These are phyloP conservation scores for Nyctibius bracteatus DNA, from an alignment of 2,113 vertebrate genomes.

Conservation along the genomic window DNA sequence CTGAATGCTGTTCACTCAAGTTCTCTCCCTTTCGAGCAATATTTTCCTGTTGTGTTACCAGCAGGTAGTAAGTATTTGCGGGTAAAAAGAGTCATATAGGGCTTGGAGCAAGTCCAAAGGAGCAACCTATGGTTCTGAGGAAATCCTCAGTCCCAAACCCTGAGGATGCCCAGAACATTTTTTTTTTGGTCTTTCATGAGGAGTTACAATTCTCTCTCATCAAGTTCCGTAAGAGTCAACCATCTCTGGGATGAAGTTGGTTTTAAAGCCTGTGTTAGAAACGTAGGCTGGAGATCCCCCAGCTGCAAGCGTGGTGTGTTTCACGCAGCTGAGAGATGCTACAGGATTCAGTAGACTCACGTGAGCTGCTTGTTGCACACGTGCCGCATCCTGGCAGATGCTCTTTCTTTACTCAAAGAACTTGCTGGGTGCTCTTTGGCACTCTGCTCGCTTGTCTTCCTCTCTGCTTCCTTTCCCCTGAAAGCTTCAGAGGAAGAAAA, in stretches of 20 bases:
- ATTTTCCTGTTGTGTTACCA: not conserved
- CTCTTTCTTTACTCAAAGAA: not conserved
- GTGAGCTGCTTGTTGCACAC: accelerated
- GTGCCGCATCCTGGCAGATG: not conserved
- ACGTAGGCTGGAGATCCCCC: too few species aligned
- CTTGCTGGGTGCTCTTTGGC: not conserved
- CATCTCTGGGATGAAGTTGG: not conserved
- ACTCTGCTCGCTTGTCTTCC: not conserved
- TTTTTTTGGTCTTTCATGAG: not conserved
- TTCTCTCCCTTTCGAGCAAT: not conserved
- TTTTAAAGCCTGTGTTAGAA: not conserved
- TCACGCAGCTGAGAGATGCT: not conserved
- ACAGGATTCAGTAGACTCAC: not conserved
- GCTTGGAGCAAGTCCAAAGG: not conserved
- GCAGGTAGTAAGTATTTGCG: not conserved
- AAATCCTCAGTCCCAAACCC: not conserved
- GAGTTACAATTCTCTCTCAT: not conserved
- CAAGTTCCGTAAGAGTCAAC: not conserved
- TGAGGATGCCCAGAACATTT: not conserved
- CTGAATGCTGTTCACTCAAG: not conserved
- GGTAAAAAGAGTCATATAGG: not conserved
- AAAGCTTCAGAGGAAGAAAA: not conserved
- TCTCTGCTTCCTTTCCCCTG: not conserved
- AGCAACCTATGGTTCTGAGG: not conserved
- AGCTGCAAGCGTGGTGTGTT: accelerated